Evolutionary conservation across 1,140 invertebrate species (phyloP), one percentile per base, ranked within the genome.

Genomic region (Lasioglossum baleicum): DNA sequence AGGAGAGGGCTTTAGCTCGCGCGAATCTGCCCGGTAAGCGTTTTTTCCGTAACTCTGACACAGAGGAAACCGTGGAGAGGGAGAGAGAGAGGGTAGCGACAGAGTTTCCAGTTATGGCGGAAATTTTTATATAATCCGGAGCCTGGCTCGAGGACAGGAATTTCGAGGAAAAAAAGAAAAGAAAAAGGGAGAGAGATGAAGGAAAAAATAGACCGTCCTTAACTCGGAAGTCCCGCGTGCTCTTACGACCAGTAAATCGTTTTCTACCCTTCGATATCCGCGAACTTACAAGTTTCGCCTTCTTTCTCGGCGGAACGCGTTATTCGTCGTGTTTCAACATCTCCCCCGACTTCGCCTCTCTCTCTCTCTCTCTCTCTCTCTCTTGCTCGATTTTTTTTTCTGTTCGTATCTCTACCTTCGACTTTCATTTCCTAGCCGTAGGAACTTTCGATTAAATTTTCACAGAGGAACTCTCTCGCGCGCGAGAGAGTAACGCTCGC

Each of bases 11-110:
- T 85, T 84, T 84, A 84, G 82, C 73, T 60, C 35, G 68, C 72
- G 78, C 53, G 82, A 85, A 85, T 85, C 78, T 84, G 82, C 65
- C 31, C 53, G 48, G 83, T 85, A 85, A 85, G 83, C 83, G 74
- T 73, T 84, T 84, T 82, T 82, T 83, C 60, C 69, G 35, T 73
- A 53, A 76, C 81, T 63, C 70, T 26, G 70, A 53, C 71, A 44
- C 63, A 56, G 35, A 53, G 42, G 40, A 51, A 35, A 13, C n/a
- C 35, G 63, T n/a, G 22, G 22, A 20, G 8, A 11, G 5, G 7
- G n/a, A 15, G 35, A n/a, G n/a, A 35, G 4, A 56, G 60, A 17
- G n/a, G 42, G 4, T 56, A 31, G 73, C 48, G 78, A 56, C 60
- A 31, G 65, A 85, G 61, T 86, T 86, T 78, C 63, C 75, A 75